Evolutionary conservation across 92 coral and sea anemone species (phyloP).

Genomic region (Desmophyllum pertusum): DNA sequence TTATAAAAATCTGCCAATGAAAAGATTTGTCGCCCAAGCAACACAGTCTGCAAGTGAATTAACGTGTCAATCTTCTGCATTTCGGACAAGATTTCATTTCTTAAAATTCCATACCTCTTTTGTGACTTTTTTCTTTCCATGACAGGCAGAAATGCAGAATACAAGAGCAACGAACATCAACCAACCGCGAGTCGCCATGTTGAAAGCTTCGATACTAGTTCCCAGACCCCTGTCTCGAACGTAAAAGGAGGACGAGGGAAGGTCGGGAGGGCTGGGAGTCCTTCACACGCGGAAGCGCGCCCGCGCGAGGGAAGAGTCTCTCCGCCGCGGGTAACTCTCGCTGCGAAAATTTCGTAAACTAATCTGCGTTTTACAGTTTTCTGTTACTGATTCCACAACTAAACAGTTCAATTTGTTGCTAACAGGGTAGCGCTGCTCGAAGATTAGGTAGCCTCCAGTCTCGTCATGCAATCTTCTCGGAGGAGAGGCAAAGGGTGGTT

Average conservation of each 20-base stretch:
- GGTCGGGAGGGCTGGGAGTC: neutral
- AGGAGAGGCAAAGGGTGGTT: neutral
- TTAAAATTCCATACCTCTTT: slow-evolving; percentile 78
- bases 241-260: neutral
- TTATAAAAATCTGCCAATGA: no score
- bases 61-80: neutral
- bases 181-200: slow-evolving; percentile 96
- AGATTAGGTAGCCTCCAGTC: no score
- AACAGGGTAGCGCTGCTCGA: no score
- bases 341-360: no score
- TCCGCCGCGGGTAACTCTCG: no score
- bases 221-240: slow-evolving; percentile 9
- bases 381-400: no score
- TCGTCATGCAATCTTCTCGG: no score
- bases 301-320: no score
- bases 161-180: slow-evolving; percentile 43
- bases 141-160: slow-evolving; percentile 40
- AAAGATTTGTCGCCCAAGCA: neutral
- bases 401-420: no score
- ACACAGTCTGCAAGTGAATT: neutral
- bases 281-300: no score
- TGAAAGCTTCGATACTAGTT: slow-evolving; percentile 48
- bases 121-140: slow-evolving; percentile 88
- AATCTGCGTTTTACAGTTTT: no score
- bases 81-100: neutral